These are phyloP conservation scores for Tenrec ecaudatus DNA, from an alignment of 2,113 vertebrate genomes.

Conservation along the genomic window DNA sequence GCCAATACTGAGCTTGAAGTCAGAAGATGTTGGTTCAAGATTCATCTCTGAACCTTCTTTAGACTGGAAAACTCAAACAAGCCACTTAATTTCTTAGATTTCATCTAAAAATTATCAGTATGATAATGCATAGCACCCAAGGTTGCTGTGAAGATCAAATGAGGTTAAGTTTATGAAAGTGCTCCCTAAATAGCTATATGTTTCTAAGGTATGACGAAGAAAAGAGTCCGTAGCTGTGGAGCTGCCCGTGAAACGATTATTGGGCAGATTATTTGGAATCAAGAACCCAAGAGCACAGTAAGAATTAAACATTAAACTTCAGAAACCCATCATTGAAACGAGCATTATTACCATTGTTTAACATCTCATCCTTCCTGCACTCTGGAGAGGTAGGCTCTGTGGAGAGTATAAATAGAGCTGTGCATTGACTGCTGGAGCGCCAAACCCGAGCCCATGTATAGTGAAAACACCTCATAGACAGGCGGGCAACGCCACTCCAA, in stretches of 20 bases:
- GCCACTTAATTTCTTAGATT: neutral
- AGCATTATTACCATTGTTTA: constrained; percentile 47
- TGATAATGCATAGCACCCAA: neutral
- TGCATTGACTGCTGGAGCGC: constrained; percentile 1
- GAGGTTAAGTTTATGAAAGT: constrained; percentile 14
- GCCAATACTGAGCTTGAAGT: neutral
- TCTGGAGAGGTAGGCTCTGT: neutral
- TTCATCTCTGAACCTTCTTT: neutral
- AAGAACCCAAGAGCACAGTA: neutral
- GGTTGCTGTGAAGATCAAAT: neutral
- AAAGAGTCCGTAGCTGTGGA: neutral
- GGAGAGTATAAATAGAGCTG: constrained; percentile 39
- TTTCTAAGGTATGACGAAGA: neutral
- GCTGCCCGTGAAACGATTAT: neutral
- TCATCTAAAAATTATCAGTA: constrained; percentile 28
- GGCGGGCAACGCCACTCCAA: neutral
- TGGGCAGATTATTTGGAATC: constrained; percentile 12
- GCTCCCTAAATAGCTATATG: neutral
- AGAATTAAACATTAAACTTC: constrained; percentile 47
- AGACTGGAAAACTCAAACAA: neutral
- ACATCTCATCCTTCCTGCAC: constrained; percentile 62
- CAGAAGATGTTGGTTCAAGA: neutral
- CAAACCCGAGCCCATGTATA: neutral
- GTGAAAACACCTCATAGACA: neutral
- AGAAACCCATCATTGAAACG: constrained; percentile 38